Evolutionary conservation across 2,797 vertebrate genomes (phyloP), one percentile per base, ranked within the genome.

Genomic region (Bradypodion pumilum): DNA sequence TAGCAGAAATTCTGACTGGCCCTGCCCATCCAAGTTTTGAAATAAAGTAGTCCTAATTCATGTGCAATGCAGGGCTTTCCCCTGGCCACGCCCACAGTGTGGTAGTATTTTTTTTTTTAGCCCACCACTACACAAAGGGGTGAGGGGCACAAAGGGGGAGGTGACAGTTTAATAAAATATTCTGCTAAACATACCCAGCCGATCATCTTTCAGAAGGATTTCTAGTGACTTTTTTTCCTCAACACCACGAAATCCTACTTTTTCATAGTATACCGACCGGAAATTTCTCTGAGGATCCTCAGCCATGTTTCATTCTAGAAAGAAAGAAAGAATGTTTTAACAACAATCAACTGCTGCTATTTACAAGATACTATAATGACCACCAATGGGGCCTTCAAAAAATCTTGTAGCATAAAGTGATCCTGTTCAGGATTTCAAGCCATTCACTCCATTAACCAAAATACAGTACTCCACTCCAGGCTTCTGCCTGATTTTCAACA

Each of bases 191-290:
- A 94, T 91, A 98, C 99, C 98, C 62, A 99, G 94, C 0, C 97
- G 97, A 85, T 98, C 97, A 89, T 99, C 99, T 90, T 99, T 99
- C 4, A 99, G 94, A 27, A 99, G 95, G 74, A 99, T 99, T 95
- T 99, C 99, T 89, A 99, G 93, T 0, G 98, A 99, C 81, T 98
- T 99, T 96, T 99, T 99, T 91, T 99, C 99, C 93, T 99, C 99
- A 85, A 99, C 98, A 75, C 99, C 99, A 90, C 98, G 97, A 93
- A 99, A 99, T 0, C 99, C 99, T 85, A 99, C 97, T 89, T 99
- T 99, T 88, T 99, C 98, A 91, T 99, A 99, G 91, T 99, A 99
- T 0, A 98, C 97, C 0, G 99, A 99, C 69, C 99, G 98, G 44
- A 99, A 99, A 86, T 99, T 99, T 86, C 98, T 98, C 95, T 99